phyloP scores from a whole-genome alignment of 1,140 invertebrate genomes.

The Temnothorax nylanderi region DNA sequence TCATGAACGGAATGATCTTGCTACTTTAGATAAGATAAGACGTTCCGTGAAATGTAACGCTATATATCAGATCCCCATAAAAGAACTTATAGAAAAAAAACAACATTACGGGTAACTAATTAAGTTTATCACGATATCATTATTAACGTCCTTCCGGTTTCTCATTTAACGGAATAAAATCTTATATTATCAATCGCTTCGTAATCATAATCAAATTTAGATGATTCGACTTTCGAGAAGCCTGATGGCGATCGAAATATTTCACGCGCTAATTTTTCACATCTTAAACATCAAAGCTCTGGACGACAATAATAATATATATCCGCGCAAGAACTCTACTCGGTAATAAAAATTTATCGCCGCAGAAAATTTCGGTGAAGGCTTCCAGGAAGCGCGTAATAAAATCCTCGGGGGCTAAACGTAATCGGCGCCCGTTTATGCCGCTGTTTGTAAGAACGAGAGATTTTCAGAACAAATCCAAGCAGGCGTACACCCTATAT shows the following conservation, averaged over 20 bases:
- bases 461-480: constrained; percentile 77
- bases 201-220: background rate
- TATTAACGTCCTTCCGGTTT: background rate
- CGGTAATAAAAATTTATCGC: constrained; percentile 54
- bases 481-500: constrained; percentile 75
- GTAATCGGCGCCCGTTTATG: constrained; percentile 57
- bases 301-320: constrained; percentile 3
- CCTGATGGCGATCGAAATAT: background rate
- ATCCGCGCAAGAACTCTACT: background rate
- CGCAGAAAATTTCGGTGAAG: constrained; percentile 33
- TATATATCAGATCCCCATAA: background rate
- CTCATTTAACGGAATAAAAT: background rate
- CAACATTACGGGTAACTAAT: background rate
- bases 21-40: constrained; percentile 35
- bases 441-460: constrained; percentile 44
- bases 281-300: background rate
- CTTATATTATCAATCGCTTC: background rate
- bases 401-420: constrained; percentile 49
- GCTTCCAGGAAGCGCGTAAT: constrained; percentile 50
- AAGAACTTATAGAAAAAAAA: background rate
- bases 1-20: constrained; percentile 34
- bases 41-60: constrained; percentile 22
- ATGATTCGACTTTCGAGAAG: background rate
- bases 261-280: background rate
- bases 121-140: background rate